Evolutionary conservation across 2,113 vertebrate species (phyloP), one percentile per base, ranked within the genome.

Genomic region (Cyprinus carpio): DNA sequence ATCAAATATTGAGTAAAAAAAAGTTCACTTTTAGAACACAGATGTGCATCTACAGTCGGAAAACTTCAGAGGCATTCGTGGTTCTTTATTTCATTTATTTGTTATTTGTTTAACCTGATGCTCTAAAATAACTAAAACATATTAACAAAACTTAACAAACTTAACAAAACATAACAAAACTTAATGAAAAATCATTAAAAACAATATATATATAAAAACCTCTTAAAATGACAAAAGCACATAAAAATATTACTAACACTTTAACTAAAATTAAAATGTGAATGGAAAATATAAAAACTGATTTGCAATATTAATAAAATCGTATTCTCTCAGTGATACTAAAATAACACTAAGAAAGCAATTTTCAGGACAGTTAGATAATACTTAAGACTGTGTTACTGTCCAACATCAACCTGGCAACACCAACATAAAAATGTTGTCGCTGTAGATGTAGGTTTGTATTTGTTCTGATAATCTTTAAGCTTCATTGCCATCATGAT

Each of bases 401-500:
- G 20, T 77, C 51, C 54, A 10, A 16, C 13, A 79, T 25, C 23
- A 79, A 16, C 29, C 75, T 56, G 7, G 20, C 54, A 16, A 25
- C 6, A 79, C 15, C 23, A 79, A 25, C 29, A 54, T 6, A 51
- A 51, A 29, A 75, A 49, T 25, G n/a, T 4, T 29, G 25, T 20
- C 4, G n/a, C 34, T 37, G 5, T 31, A 46, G 76, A 16, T 69
- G 54, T 29, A 54, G 56, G n/a, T 51, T 62, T 56, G 43, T 65
- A 54, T 64, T 64, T 81, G 40, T 67, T 86, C 87, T 92, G 93
- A 95, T 89, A 87, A 85, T 88, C 87, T 94, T 89, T 85, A 74
- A 74, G 78, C 85, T 77, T 79, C 27, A 72, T 90, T 87, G 81
- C 81, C 86, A 94, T 88, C 87, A 85, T 92, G 93, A 94, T 93